A percentile compares a stretch with the other conserved stretches of the same genome.
These are phyloP conservation scores for Mungos mungo DNA, from an alignment of 2,113 vertebrate species.

Conservation along the genomic window DNA sequence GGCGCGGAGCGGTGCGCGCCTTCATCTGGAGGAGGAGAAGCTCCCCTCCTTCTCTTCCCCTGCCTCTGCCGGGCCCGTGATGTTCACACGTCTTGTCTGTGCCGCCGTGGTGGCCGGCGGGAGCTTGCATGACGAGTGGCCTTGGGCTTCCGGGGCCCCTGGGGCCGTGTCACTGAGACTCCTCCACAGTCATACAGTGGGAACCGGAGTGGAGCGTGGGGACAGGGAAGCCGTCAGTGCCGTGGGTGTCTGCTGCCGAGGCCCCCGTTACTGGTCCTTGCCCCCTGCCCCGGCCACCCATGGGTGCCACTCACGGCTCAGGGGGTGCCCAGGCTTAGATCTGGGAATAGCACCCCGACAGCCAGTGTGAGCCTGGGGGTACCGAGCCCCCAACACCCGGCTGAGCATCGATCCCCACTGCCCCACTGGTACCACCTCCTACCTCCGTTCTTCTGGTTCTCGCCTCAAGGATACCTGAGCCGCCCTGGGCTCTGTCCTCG, in stretches of 20 bases:
- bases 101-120: rapidly evolving
- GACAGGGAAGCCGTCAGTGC: background rate
- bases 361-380: background rate
- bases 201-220: background rate
- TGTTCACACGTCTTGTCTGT: rapidly evolving
- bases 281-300: no score
- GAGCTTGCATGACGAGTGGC: background rate
- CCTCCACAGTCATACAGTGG: background rate
- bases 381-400: rapidly evolving
- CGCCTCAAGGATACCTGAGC: rapidly evolving
- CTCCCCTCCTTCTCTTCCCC: background rate
- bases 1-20: no score
- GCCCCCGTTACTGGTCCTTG: background rate
- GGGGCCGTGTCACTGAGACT: background rate
- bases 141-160: background rate
- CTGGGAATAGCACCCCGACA: background rate
- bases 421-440: background rate
- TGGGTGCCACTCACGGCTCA: background rate
- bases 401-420: background rate
- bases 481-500: background rate
- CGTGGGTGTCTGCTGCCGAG: background rate
- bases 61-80: rapidly evolving
- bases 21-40: no score
- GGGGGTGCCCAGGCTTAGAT: background rate
- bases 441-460: no score